A percentile compares a stretch with the other conserved stretches of the same genome.
These are phyloP conservation scores for Glossosoma conforme DNA, from an alignment of 1,140 invertebrate species.

Conservation along the genomic window DNA sequence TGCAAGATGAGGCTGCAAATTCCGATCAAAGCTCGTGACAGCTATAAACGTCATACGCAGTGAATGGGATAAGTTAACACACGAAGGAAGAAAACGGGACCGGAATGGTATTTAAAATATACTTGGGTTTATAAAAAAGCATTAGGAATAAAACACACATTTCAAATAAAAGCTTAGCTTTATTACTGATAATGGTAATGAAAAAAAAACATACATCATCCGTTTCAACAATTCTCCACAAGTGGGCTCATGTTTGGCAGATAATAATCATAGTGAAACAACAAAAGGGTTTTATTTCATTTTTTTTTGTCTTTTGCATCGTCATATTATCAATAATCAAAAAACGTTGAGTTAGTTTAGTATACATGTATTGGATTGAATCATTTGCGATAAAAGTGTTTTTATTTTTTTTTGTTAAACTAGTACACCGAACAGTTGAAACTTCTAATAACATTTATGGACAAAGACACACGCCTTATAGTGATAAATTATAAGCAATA, in stretches of 20 bases:
- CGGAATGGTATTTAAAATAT: too few relatives aligned
- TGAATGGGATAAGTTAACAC: too few relatives aligned
- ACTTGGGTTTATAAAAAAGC: too few relatives aligned
- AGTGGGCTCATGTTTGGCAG: conserved; percentile 26
- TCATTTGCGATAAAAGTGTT: conserved; percentile 31
- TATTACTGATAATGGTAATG: conserved; percentile 53
- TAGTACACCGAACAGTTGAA: conserved; percentile 50
- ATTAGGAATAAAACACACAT: conserved; percentile 40
- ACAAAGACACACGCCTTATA: conserved; percentile 50
- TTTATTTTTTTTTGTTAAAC: conserved; percentile 37
- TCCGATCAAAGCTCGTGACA: too few relatives aligned
- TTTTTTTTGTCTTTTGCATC: conserved; percentile 28
- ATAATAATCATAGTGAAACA: conserved; percentile 30
- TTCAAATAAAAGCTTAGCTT: conserved; percentile 56
- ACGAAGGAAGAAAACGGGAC: too few relatives aligned
- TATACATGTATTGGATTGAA: conserved; percentile 32
- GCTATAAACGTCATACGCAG: too few relatives aligned
- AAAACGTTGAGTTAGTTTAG: conserved; percentile 29
- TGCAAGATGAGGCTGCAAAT: too few relatives aligned
- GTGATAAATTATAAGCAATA: conserved; percentile 53
- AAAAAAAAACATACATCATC: conserved; percentile 53
- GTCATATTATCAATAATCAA: conserved; percentile 29
- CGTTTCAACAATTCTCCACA: conserved; percentile 42
- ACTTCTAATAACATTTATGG: conserved; percentile 50
- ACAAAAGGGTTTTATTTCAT: conserved; percentile 26